A percentile compares a stretch with the other conserved stretches of the same genome.
Evolutionary conservation across 2,797 vertebrate genomes (phyloP).

Genomic region (Monodelphis domestica): DNA sequence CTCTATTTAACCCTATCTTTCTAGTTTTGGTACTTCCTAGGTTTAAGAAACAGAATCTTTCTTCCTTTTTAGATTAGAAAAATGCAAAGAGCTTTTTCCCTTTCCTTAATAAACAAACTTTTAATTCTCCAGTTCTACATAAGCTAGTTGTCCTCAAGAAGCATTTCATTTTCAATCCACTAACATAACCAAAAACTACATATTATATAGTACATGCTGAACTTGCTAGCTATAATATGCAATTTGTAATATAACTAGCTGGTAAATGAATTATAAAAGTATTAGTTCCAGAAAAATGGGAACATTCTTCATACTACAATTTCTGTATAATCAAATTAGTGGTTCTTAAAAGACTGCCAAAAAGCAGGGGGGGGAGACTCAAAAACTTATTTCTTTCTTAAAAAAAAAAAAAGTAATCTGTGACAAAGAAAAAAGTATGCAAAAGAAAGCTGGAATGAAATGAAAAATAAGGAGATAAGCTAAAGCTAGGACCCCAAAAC

Average conservation of each 20-base stretch:
- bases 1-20: not conserved
- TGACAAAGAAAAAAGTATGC: conserved; percentile 9
- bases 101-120: not conserved
- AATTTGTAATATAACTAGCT: not conserved
- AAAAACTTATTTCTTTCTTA: not conserved
- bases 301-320: not conserved
- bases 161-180: not conserved
- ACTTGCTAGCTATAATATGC: not conserved
- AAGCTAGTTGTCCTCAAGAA: conserved; percentile 16
- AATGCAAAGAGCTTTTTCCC: conserved; percentile 17
- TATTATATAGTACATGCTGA: not conserved
- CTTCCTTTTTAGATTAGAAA: conserved; percentile 1
- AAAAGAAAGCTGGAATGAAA: conserved; percentile 13
- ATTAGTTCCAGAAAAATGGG: not conserved
- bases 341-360: conserved; percentile 31
- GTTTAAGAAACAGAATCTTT: not conserved
- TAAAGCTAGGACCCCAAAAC: conserved; percentile 36
- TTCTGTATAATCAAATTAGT: not conserved
- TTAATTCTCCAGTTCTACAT: not conserved
- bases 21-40: not conserved
- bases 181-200: not conserved
- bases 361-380: not conserved
- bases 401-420: not conserved
- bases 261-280: not conserved
- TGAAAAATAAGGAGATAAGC: conserved; percentile 7